Evolutionary conservation across 2,888 invertebrate genomes (phyloP).

Genomic region (Punctoribates punctum): DNA sequence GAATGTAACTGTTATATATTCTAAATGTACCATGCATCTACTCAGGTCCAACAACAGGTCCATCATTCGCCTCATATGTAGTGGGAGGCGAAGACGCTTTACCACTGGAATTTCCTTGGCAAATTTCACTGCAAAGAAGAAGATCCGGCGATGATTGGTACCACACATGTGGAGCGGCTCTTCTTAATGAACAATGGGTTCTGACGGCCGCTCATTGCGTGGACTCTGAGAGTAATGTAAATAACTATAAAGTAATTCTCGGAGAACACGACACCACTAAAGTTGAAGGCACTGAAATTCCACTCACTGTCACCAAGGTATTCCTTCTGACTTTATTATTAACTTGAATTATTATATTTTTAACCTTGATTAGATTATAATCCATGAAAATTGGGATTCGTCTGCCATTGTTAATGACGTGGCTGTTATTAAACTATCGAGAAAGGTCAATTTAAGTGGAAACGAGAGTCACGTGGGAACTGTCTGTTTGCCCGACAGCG

Average conservation of each 20-base stretch:
- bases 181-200: constrained; percentile 33
- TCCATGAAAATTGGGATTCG: constrained; percentile 17
- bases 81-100: too few species aligned
- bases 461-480: constrained; percentile 27
- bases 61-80: too few species aligned
- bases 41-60: too few species aligned
- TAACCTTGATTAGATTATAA: neutral
- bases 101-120: too few species aligned
- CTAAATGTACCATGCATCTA: too few species aligned
- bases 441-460: constrained; percentile 24
- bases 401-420: neutral
- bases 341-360: neutral
- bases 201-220: constrained; percentile 40
- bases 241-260: constrained; percentile 4
- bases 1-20: too few species aligned
- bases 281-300: constrained; percentile 12
- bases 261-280: constrained; percentile 33
- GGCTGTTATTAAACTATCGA: constrained; percentile 19
- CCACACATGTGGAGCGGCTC: neutral
- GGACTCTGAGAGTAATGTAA: neutral
- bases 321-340: neutral
- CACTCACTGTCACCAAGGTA: neutral
- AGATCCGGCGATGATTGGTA: too few species aligned
- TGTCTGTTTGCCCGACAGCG: constrained; percentile 27
- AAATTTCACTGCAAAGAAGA: too few species aligned